phyloP scores from a whole-genome alignment of 1,140 invertebrate genomes.

The Cydia fagiglandana region DNA sequence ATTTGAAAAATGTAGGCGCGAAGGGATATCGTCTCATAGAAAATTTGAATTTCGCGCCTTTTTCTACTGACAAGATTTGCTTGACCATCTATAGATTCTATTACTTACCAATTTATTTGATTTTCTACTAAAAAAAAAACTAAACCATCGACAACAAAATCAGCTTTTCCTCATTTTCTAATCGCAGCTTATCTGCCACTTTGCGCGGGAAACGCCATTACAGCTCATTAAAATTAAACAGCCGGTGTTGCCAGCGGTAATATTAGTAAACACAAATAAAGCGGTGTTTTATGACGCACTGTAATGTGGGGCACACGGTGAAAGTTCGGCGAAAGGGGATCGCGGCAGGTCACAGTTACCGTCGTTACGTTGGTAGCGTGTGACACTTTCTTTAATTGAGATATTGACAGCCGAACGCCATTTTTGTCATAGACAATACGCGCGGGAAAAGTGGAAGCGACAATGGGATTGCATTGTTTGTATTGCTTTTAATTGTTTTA shows the following conservation, averaged over 20 bases:
- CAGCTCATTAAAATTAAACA: conserved; percentile 23
- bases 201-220: conserved; percentile 21
- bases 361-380: conserved; percentile 52
- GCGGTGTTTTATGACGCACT: conserved; percentile 25
- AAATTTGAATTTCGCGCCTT: too few relatives aligned
- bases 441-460: conserved; percentile 24
- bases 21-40: too few relatives aligned
- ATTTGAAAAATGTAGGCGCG: too few relatives aligned
- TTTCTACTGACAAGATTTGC: too few relatives aligned
- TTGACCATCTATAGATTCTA: too few relatives aligned
- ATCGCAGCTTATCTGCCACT: not conserved
- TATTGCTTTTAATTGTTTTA: conserved; percentile 15
- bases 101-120: not conserved
- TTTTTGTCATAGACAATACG: conserved; percentile 29
- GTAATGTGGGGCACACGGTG: conserved; percentile 47
- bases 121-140: not conserved
- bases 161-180: not conserved
- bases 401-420: conserved; percentile 33
- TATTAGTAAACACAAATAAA: conserved; percentile 32
- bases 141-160: not conserved
- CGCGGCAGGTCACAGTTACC: conserved; percentile 54
- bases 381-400: conserved; percentile 60
- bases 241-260: conserved; percentile 26
- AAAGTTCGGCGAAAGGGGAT: conserved; percentile 64
- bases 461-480: not conserved